Percentiles rank a stretch among this genome's conserved stretches.
phyloP scores from a whole-genome alignment of 1,140 invertebrate species.

The Nephila pilipes region DNA sequence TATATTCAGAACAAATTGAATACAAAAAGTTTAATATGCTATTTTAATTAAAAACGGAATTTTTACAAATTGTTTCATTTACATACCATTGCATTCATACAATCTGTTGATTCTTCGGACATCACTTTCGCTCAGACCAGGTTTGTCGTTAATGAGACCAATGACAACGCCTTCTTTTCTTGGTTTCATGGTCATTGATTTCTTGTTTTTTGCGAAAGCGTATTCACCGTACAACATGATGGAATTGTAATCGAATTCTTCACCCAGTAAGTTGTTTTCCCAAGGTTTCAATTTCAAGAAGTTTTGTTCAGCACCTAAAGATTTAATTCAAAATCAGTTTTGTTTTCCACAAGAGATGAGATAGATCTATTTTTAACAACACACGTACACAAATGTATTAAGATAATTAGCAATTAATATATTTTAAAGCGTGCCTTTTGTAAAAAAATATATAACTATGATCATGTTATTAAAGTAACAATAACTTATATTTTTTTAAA shows the following conservation, averaged over 20 bases:
- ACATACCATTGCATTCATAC: constrained; percentile 76
- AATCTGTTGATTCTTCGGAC: constrained; percentile 74
- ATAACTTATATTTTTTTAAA: too few relatives aligned
- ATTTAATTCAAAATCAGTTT: too few relatives aligned
- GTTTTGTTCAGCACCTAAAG: constrained; percentile 61
- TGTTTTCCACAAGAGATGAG: too few relatives aligned
- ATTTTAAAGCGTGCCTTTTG: too few relatives aligned
- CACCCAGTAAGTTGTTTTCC: constrained; percentile 68
- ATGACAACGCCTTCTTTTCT: constrained; percentile 67
- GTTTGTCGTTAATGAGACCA: constrained; percentile 70
- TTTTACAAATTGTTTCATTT: not conserved
- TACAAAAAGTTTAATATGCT: too few relatives aligned
- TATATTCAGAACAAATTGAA: too few relatives aligned
- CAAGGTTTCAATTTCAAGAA: constrained; percentile 70
- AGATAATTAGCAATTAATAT: too few relatives aligned
- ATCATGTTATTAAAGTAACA: too few relatives aligned
- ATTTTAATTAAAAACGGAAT: too few relatives aligned
- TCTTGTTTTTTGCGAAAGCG: constrained; percentile 77
- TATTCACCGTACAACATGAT: constrained; percentile 78
- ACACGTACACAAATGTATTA: too few relatives aligned
- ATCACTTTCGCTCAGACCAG: constrained; percentile 76
- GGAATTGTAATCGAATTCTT: constrained; percentile 77
- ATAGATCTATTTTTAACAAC: too few relatives aligned
- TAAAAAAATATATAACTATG: too few relatives aligned
- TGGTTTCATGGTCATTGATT: constrained; percentile 72